phyloP scores from a whole-genome alignment of 2,888 invertebrate genomes.

The Suillia variegata region DNA sequence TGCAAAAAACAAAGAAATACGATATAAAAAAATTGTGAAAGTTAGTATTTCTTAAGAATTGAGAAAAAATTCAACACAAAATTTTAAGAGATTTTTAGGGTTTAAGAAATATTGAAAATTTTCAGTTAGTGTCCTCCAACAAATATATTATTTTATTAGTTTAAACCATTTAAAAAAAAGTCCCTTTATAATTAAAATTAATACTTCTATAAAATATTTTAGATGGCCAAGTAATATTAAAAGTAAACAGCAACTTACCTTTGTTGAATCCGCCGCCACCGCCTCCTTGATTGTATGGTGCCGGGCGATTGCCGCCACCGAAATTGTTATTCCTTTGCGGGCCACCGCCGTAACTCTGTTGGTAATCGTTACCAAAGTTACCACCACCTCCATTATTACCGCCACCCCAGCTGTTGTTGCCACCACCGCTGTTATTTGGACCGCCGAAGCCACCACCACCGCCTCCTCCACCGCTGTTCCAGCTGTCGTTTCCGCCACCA shows the following conservation, averaged over 20 bases:
- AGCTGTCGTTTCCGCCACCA: conserved; percentile 42
- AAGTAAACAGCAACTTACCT: conserved; percentile 31
- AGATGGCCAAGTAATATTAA: neutral
- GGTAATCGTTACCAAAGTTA: conserved; percentile 69
- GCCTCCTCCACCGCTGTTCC: conserved; percentile 61
- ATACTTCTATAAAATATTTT: too few species aligned
- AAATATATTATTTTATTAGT: too few species aligned
- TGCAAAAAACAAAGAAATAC: conserved; percentile 9
- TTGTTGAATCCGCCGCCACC: conserved; percentile 48
- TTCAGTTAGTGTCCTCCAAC: neutral
- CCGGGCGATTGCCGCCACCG: conserved; percentile 48
- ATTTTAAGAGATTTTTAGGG: neutral
- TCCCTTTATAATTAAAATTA: too few species aligned
- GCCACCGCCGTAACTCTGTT: conserved; percentile 83
- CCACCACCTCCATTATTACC: conserved; percentile 35
- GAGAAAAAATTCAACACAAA: neutral
- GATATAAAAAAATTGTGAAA: neutral
- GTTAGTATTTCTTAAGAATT: too few species aligned
- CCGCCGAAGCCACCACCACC: conserved; percentile 63
- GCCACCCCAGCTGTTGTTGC: conserved; percentile 35
- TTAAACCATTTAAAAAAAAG: too few species aligned
- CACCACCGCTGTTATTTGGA: conserved; percentile 67
- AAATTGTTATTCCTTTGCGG: conserved; percentile 71
- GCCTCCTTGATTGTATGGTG: conserved; percentile 51
- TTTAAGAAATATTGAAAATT: neutral